Conservation (phyloP, 1,140 invertebrate species). For the Lepidotrigona ventralis region DNA sequence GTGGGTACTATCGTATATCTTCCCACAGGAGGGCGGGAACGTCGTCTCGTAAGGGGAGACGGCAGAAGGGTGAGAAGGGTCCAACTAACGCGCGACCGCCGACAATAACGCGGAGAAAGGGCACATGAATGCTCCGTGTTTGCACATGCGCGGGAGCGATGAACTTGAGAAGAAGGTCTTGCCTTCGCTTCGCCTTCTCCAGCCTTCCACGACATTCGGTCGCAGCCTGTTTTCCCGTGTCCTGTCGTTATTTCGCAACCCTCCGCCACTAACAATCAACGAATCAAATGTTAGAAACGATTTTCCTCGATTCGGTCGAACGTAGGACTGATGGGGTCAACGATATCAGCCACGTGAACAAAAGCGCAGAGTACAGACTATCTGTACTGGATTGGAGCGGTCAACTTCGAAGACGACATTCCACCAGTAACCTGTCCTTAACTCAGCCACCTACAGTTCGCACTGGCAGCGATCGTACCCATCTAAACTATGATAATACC, state of each 20-base stretch:
- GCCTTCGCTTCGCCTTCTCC: neutral
- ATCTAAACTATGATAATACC: slow-evolving; percentile 64
- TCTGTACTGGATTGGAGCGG: too few relatives aligned
- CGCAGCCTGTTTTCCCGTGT: neutral
- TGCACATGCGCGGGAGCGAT: slow-evolving; percentile 75
- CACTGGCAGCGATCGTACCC: slow-evolving; percentile 58
- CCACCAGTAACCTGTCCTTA: slow-evolving; percentile 74
- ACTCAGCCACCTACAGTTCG: slow-evolving; percentile 65
- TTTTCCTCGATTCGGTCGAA: too few relatives aligned
- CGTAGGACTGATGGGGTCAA: too few relatives aligned
- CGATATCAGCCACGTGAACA: neutral
- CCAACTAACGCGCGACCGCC: slow-evolving; percentile 66
- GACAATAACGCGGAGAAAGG: slow-evolving; percentile 67
- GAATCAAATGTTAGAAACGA: too few relatives aligned
- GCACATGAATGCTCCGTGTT: slow-evolving; percentile 69
- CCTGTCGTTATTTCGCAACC: neutral
- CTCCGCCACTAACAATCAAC: neutral
- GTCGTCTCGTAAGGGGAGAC: slow-evolving; percentile 43
- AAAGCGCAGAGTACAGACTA: too few relatives aligned
- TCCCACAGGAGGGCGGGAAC: slow-evolving; percentile 51
- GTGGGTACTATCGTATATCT: slow-evolving; percentile 52
- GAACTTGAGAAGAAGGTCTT: slow-evolving; percentile 69
- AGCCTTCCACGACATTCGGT: neutral
- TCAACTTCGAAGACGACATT: slow-evolving; percentile 74
- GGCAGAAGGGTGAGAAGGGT: slow-evolving; percentile 62